Evolutionary conservation across 2,797 vertebrate genomes (phyloP).

Genomic region (Lacerta agilis): DNA sequence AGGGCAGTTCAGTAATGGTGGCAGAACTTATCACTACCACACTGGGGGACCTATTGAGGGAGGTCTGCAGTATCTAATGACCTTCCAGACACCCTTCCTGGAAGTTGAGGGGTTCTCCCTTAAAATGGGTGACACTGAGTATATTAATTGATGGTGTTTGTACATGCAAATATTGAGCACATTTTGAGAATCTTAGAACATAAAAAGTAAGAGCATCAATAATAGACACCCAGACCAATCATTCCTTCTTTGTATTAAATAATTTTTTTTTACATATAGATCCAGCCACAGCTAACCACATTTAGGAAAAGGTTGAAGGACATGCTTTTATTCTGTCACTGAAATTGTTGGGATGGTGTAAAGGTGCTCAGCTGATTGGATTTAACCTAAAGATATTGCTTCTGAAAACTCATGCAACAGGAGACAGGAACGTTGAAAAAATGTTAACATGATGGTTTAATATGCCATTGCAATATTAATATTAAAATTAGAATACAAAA

Average conservation of each 20-base stretch:
- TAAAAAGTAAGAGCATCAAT: neutral
- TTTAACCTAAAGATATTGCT: neutral
- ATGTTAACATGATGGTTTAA: neutral
- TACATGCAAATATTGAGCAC: neutral
- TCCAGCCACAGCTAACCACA: neutral
- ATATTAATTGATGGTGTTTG: neutral
- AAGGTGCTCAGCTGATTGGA: neutral
- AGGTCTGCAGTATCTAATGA: too few species aligned
- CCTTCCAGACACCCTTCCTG: too few species aligned
- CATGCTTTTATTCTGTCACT: neutral
- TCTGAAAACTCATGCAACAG: neutral
- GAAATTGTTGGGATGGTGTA: neutral
- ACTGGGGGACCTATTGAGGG: too few species aligned
- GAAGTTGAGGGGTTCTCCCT: too few species aligned
- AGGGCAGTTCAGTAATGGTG: too few species aligned
- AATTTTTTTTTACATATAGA: neutral
- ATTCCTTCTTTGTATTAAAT: neutral
- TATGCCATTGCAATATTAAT: neutral
- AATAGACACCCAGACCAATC: neutral
- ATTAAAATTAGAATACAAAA: neutral
- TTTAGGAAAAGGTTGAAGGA: neutral
- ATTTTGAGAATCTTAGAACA: neutral
- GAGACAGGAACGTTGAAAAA: neutral
- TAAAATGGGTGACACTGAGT: too few species aligned
- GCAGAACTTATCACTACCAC: too few species aligned